phyloP scores from a whole-genome alignment of 37 sponge, comb jelly and placozoan species.

The Halichondria panicea region DNA sequence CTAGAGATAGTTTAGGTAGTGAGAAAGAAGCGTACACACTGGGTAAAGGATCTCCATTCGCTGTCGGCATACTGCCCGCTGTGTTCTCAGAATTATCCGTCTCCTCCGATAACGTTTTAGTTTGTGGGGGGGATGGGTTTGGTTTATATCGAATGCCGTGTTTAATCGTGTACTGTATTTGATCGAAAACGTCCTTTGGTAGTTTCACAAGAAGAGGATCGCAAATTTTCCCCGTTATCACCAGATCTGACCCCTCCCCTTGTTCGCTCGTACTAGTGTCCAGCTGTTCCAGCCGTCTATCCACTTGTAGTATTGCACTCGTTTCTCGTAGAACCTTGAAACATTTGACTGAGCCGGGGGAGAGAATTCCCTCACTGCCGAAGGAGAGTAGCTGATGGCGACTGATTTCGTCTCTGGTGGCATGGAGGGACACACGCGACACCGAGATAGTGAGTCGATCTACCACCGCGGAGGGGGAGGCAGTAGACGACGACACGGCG shows the following conservation, averaged over 20 bases:
- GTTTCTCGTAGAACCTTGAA: constrained; percentile 61
- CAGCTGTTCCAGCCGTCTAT: constrained; percentile 18
- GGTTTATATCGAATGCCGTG: constrained; percentile 32
- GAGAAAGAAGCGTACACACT: constrained; percentile 55
- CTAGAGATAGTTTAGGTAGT: constrained; percentile 64
- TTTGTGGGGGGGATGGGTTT: background rate
- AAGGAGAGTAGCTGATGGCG: constrained; percentile 29
- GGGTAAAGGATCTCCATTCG: background rate
- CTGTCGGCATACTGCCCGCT: background rate
- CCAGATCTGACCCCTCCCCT: constrained; percentile 18
- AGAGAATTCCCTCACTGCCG: background rate
- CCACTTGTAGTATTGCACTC: constrained; percentile 29
- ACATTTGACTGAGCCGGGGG: constrained; percentile 6
- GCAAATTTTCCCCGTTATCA: constrained; percentile 31
- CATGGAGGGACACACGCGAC: constrained; percentile 50
- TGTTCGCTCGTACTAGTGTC: background rate
- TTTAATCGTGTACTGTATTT: constrained; percentile 49
- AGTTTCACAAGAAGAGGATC: constrained; percentile 43
- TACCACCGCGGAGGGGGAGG: background rate
- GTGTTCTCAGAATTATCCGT: constrained; percentile 1
- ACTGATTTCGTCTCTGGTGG: constrained; percentile 48
- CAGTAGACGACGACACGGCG: background rate
- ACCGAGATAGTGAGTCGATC: constrained; percentile 36
- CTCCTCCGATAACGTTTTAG: background rate
- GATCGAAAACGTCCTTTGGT: constrained; percentile 73